A percentile compares a stretch with the other conserved stretches of the same genome.
phyloP scores from a whole-genome alignment of 2,888 invertebrate species.

The Sinodicranocentrus sp. region DNA sequence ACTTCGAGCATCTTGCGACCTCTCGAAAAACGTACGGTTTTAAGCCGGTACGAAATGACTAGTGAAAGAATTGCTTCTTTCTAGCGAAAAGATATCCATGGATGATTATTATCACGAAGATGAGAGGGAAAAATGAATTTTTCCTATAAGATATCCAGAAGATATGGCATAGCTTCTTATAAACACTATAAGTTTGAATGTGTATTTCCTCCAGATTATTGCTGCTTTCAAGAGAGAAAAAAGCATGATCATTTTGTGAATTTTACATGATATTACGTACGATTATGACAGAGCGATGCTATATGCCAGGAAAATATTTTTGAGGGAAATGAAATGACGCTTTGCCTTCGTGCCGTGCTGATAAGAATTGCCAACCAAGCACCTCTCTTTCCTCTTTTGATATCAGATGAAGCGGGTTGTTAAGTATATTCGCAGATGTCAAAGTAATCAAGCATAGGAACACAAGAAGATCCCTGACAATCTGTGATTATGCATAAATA shows the following conservation, averaged over 20 bases:
- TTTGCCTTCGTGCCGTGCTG: slow-evolving; percentile 13
- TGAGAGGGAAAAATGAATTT: slow-evolving; percentile 41
- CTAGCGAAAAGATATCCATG: slow-evolving; percentile 16
- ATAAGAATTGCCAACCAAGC: neutral
- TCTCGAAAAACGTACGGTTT: slow-evolving; percentile 27
- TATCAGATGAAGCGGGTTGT: neutral
- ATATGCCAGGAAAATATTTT: neutral
- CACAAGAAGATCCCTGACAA: slow-evolving; percentile 50
- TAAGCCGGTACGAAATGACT: slow-evolving; percentile 11
- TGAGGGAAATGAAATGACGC: neutral
- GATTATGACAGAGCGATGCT: slow-evolving; percentile 18
- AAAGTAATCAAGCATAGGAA: slow-evolving; percentile 45
- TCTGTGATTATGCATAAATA: slow-evolving; percentile 55
- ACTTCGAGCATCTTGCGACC: slow-evolving; percentile 45
- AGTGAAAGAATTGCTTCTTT: slow-evolving; percentile 10
- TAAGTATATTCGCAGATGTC: slow-evolving; percentile 33
- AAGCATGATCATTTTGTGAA: slow-evolving; percentile 15
- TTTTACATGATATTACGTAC: slow-evolving; percentile 49
- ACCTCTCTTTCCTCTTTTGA: neutral
- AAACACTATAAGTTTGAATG: neutral
- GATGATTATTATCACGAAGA: neutral
- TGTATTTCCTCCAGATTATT: slow-evolving; percentile 25
- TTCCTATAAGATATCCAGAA: slow-evolving; percentile 39
- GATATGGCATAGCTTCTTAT: neutral
- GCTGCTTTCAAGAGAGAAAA: neutral